Evolutionary conservation across 1,140 invertebrate genomes (phyloP), one percentile per base, ranked within the genome.

Genomic region (Drosophila santomea): DNA sequence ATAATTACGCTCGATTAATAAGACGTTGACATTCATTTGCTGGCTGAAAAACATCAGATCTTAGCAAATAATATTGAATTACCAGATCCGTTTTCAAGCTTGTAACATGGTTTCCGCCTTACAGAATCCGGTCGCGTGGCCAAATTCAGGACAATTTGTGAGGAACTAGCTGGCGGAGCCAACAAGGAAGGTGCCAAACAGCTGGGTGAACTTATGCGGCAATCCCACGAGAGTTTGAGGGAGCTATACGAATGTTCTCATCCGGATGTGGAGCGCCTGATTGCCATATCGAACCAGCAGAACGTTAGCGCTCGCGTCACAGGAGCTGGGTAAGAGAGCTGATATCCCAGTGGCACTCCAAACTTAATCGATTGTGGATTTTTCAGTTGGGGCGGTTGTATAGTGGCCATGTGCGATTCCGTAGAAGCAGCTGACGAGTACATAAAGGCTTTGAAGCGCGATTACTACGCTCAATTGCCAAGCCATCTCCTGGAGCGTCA

Each of bases 181-280:
- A 78, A 48, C 17, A 45, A 69, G 3, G 66, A 89, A 23, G 85
- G 83, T 43, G 45, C 67, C 23, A 60, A 77, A 23, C 93, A 93
- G 39, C 93, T 99, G 43, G 98, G 98, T 10, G 90, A 93, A 51
- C 93, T 99, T 5, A 99, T 99, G 98, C 95, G 95, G 32, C 94
- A 95, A 50, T 99, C 98, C 90, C 98, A 99, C 92, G 90, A 93
- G 1, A 99, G 97, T 90, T 95, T 99, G 28, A 93, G 95, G 2
- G 94, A 96, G 51, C 91, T 98, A 1, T 99, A 99, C 91, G 97
- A 99, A 92, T 99, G 98, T 93, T 99, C 97, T 56, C 98, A 99
- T 94, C 94, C 95, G 1, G 95, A 96, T 79, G 93, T 99, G 58
- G 98, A 99, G 93, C 93, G 93, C 52, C 93, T 99, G 4, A 97